phyloP scores from a whole-genome alignment of 1,140 invertebrate species.

The Drosophila murphyi region DNA sequence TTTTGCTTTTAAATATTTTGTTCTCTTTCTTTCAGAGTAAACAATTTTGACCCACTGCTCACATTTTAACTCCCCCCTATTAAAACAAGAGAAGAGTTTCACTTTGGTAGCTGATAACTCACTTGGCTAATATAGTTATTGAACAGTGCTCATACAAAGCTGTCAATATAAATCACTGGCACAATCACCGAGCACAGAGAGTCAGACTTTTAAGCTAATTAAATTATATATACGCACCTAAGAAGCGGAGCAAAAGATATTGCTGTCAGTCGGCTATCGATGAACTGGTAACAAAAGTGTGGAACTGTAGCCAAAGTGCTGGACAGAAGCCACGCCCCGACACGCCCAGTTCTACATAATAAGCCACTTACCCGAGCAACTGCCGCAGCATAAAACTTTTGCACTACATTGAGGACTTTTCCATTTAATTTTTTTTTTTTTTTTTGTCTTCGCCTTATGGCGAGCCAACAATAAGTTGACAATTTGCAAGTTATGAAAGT shows the following conservation, averaged over 20 bases:
- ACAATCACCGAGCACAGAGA: conserved; percentile 21
- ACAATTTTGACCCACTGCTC: not conserved
- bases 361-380: conserved; percentile 68
- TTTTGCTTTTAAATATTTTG: no score
- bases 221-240: conserved; percentile 74
- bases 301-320: conserved; percentile 30
- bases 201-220: conserved; percentile 74
- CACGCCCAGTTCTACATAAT: conserved; percentile 43
- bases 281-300: conserved; percentile 33
- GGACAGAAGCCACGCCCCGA: conserved; percentile 14
- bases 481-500: conserved; percentile 82
- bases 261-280: conserved; percentile 7
- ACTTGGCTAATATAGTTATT: conserved; percentile 39
- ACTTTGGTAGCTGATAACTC: conserved; percentile 25
- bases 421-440: conserved; percentile 45
- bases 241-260: conserved; percentile 8
- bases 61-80: no score
- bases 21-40: not conserved
- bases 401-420: conserved; percentile 23
- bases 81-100: not conserved
- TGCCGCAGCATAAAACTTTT: conserved; percentile 60
- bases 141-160: conserved; percentile 19
- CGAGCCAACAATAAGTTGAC: conserved; percentile 77
- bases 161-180: conserved; percentile 68
- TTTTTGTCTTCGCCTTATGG: conserved; percentile 50